A percentile compares a stretch with the other conserved stretches of the same genome.
Conservation (phyloP, 1,140 invertebrate species). For the Zophobas atratus region DNA sequence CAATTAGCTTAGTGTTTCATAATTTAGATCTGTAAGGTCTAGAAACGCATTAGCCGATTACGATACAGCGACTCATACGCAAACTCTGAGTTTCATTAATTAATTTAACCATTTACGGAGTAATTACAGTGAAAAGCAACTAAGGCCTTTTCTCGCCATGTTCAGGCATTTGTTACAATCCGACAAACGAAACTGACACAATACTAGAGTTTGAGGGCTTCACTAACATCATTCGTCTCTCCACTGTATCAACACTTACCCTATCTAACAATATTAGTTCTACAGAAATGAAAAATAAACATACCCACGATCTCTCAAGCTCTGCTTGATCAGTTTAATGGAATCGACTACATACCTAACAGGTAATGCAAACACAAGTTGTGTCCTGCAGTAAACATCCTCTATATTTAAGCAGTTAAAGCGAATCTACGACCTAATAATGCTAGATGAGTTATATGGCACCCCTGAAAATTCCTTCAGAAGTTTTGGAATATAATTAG, state of each 20-base stretch:
- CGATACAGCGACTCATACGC: neutral
- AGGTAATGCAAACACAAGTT: slow-evolving; percentile 29
- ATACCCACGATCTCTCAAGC: slow-evolving; percentile 25
- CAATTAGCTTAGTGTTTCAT: slow-evolving; percentile 1
- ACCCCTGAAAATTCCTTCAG: too few species aligned
- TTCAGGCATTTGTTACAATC: slow-evolving; percentile 23
- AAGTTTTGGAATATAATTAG: too few species aligned
- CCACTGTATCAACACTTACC: slow-evolving; percentile 36
- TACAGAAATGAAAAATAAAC: slow-evolving; percentile 46
- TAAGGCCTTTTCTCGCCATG: slow-evolving; percentile 5
- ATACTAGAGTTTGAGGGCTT: slow-evolving; percentile 14
- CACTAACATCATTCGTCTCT: slow-evolving; percentile 29
- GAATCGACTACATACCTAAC: slow-evolving; percentile 10
- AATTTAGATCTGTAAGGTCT: slow-evolving; percentile 1
- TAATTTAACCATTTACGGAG: slow-evolving; percentile 33
- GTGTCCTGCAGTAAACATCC: neutral
- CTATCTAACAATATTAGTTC: slow-evolving; percentile 44
- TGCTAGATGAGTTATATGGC: too few species aligned
- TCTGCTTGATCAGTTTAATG: slow-evolving; percentile 35
- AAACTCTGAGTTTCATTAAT: slow-evolving; percentile 20
- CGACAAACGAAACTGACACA: slow-evolving; percentile 34
- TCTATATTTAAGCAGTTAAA: slow-evolving; percentile 16
- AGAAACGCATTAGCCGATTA: slow-evolving; percentile 21
- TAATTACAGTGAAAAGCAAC: slow-evolving; percentile 22
- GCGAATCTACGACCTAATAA: neutral